Evolutionary conservation across 2,113 vertebrate genomes (phyloP).

Genomic region (Chaetops frenatus): DNA sequence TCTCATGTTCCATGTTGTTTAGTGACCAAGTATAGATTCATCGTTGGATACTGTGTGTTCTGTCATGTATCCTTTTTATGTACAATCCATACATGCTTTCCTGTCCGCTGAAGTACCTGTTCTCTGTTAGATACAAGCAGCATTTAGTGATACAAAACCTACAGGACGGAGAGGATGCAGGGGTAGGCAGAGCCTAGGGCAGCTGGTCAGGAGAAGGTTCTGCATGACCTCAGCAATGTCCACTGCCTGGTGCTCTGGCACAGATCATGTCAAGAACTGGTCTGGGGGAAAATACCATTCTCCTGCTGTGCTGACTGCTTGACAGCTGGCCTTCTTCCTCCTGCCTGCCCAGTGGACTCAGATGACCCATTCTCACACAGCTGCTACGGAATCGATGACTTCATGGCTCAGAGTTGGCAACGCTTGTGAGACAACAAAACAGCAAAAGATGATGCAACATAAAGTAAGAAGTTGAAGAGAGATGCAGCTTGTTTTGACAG

Average conservation of each 20-base stretch:
- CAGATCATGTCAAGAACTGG: background rate
- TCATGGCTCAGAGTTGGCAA: slow-evolving; percentile 10
- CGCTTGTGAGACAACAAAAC: background rate
- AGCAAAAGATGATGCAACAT: slow-evolving; percentile 45
- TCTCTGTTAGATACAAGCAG: background rate
- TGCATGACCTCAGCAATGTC: background rate
- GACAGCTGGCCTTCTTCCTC: background rate
- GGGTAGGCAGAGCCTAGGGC: background rate
- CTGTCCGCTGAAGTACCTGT: background rate
- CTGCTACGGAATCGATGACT: background rate
- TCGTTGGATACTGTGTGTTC: background rate
- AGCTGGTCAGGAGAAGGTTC: background rate
- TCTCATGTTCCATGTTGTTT: background rate
- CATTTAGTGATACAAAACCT: background rate
- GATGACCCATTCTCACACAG: background rate
- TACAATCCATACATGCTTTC: background rate
- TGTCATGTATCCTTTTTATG: background rate
- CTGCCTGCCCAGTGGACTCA: background rate
- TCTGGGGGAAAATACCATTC: background rate
- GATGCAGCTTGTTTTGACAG: background rate
- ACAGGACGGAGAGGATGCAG: background rate
- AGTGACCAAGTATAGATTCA: background rate
- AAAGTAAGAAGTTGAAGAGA: slow-evolving; percentile 3
- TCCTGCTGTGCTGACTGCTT: background rate
- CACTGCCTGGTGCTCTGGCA: background rate